A percentile compares a stretch with the other conserved stretches of the same genome.
phyloP scores from a whole-genome alignment of 2,113 vertebrate genomes.

The Dasypus novemcinctus region DNA sequence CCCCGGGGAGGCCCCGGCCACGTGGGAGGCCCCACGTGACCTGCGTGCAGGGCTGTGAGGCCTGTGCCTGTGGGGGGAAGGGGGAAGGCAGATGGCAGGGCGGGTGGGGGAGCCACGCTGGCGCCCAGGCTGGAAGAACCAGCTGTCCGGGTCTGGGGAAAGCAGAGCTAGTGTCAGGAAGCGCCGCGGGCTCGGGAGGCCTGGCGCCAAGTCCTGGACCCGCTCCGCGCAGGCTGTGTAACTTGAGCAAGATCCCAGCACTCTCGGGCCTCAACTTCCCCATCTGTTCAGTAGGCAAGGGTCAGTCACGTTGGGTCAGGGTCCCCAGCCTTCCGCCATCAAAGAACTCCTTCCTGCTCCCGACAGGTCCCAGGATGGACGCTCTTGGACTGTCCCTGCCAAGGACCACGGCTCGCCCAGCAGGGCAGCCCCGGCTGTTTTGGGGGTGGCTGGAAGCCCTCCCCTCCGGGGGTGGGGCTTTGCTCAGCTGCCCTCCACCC shows the following conservation, averaged over 20 bases:
- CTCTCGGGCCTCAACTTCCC: background rate
- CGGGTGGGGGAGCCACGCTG: background rate
- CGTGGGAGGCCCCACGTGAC: background rate
- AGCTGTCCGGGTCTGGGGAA: background rate
- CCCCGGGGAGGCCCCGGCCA: background rate
- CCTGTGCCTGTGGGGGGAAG: background rate
- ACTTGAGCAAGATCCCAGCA: background rate
- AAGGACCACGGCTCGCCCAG: background rate
- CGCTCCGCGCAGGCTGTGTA: background rate
- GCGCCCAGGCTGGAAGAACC: slow-evolving; percentile 20
- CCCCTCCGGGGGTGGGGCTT: background rate
- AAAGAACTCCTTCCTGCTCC: background rate
- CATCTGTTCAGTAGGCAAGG: background rate
- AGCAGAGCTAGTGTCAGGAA: background rate
- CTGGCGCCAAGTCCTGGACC: background rate
- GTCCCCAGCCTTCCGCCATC: background rate
- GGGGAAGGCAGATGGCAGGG: slow-evolving; percentile 44
- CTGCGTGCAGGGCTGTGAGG: background rate
- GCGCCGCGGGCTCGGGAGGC: background rate
- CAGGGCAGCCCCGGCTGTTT: background rate
- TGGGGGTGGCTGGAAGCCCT: background rate
- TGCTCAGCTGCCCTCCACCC: background rate
- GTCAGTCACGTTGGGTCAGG: background rate
- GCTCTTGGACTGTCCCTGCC: too few species aligned
- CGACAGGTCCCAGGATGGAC: background rate